Base-by-base conservation (phyloP, 1,140 invertebrate genomes). In the Orussus abietinus region DNA sequence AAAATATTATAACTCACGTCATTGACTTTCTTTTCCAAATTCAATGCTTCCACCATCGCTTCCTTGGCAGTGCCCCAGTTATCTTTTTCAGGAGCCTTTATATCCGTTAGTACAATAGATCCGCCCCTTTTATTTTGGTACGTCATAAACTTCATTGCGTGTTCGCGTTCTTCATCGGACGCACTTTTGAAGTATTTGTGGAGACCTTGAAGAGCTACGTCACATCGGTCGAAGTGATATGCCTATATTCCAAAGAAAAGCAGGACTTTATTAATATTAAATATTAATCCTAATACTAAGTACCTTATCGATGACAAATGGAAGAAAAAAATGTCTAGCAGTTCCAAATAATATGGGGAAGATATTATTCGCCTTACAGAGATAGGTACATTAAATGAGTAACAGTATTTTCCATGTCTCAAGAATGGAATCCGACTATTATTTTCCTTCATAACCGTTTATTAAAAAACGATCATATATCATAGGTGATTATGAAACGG, bases 71-170 rank as follows among this genome's bases (percentile, higher is more conserved):
- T 77, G 0, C 72, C 72, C 81, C 86, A 90, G 28, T 81, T 75
- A 37, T 75, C 69, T 31, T 75, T 64, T 6, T 74, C 67, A 3
- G 88, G 87, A 31, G 77, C 75, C 42, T 78, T 63, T 13, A 88
- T 76, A 19, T 64, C 62, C 14, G 51, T 59, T 5, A 84, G 59
- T 17, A 66, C 45, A 19, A 91, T 76, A 7, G 74, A 66, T 1
- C 90, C 90, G 4, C 91, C 91, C 17, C 91, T 73, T 55, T 84
- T 82, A 63, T 90, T 92, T 68, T 88, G 80, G 61, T 91, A 93
- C 32, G 79, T 77, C 76, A 92, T 84, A 3, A 86, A 70, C 56
- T 77, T 80, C 67, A 82, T 77, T 0, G 86, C 87, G 60, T 91
- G 88, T 41, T 81, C 81, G 5, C 81, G 75, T 65, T 92, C 89